phyloP scores from a whole-genome alignment of 2,797 vertebrate species.

The Acanthis flammea region DNA sequence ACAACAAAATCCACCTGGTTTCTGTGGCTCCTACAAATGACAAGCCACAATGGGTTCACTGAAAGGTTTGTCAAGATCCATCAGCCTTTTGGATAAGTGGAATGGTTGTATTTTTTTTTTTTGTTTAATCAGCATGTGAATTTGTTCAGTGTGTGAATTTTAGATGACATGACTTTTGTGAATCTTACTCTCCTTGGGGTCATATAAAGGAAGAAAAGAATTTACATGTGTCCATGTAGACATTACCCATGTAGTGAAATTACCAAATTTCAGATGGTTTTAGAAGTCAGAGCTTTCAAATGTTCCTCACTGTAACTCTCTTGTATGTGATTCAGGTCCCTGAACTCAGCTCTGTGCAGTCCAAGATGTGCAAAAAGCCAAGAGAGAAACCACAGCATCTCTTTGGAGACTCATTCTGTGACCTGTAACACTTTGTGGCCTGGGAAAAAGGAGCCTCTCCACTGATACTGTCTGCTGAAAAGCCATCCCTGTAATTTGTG shows the following conservation, averaged over 20 bases:
- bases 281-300: not conserved
- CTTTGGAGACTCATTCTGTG: not conserved
- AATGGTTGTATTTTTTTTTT: not conserved
- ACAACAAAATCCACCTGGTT: constrained; percentile 48
- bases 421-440: not conserved
- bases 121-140: not conserved
- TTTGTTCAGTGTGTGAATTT: not conserved
- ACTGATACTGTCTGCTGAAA: not conserved
- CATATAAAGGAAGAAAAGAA: not conserved
- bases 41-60: not conserved
- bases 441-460: not conserved
- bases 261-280: not conserved
- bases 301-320: not conserved
- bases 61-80: not conserved
- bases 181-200: not conserved
- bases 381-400: not conserved
- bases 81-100: not conserved
- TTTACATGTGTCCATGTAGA: fast-evolving
- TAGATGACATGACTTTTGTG: not conserved
- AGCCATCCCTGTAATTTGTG: not conserved
- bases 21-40: not conserved
- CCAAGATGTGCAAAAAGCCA: not conserved
- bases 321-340: not conserved
- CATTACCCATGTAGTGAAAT: fast-evolving
- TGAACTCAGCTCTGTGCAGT: not conserved